Evolutionary conservation across 2,113 vertebrate genomes (phyloP).

Genomic region (Dasyurus viverrinus): DNA sequence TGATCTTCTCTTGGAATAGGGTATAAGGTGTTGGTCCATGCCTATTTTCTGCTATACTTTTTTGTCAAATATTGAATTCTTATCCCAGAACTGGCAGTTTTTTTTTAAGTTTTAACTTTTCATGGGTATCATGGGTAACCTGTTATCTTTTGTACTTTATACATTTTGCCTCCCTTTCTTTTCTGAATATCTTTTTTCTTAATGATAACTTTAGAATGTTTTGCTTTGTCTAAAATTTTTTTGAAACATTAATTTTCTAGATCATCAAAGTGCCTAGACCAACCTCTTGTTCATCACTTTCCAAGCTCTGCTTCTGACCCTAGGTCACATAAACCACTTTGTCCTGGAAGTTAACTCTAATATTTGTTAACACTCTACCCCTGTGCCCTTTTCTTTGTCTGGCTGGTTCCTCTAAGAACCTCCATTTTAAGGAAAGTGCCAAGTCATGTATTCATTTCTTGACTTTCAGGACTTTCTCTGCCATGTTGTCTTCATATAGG

Average conservation of each 20-base stretch:
- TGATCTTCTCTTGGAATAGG: too few relatives aligned
- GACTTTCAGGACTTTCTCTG: neutral
- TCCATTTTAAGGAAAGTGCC: neutral
- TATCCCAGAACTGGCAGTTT: too few relatives aligned
- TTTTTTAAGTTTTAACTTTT: neutral
- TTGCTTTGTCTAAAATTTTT: neutral
- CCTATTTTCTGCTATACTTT: too few relatives aligned
- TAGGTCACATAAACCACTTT: neutral
- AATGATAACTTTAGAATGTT: neutral
- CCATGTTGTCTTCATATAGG: neutral
- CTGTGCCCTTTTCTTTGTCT: neutral
- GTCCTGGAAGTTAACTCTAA: neutral
- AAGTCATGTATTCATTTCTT: too few relatives aligned
- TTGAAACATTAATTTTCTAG: neutral
- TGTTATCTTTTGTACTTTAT: neutral
- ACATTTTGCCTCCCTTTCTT: neutral
- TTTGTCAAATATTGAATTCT: too few relatives aligned
- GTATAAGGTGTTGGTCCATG: too few relatives aligned
- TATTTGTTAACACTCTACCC: neutral
- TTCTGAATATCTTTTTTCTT: neutral
- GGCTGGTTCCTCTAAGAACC: neutral
- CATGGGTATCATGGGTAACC: neutral
- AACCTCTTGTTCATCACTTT: neutral
- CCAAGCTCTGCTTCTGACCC: neutral
- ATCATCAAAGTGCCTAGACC: neutral